Evolutionary conservation across 2,797 vertebrate genomes (phyloP).

Genomic region (Poeciliopsis gracilis): DNA sequence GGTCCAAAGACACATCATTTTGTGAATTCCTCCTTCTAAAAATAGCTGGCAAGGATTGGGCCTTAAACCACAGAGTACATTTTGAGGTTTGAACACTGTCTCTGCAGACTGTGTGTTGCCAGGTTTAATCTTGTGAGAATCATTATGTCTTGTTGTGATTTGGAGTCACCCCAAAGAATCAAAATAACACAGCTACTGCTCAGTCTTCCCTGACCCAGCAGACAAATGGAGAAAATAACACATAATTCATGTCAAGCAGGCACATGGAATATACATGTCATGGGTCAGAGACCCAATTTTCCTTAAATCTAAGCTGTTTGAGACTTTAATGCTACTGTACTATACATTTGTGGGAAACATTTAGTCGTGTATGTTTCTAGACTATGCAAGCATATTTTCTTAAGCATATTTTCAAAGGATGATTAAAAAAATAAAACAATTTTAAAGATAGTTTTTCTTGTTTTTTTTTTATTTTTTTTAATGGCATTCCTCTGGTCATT

Average conservation of each 20-base stretch:
- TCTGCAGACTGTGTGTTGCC: slow-evolving; percentile 64
- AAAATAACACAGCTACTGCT: slow-evolving; percentile 49
- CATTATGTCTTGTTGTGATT: slow-evolving; percentile 50
- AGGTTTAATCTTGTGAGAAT: slow-evolving; percentile 61
- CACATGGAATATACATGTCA: slow-evolving; percentile 20
- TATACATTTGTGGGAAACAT: neutral
- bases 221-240: slow-evolving; percentile 55
- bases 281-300: neutral
- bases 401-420: neutral
- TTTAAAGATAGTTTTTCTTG: neutral
- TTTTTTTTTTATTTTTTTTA: no score
- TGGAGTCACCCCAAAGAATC: slow-evolving; percentile 51
- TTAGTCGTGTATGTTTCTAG: neutral
- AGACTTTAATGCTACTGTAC: neutral
- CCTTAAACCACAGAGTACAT: slow-evolving; percentile 76
- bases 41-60: slow-evolving; percentile 69
- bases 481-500: neutral
- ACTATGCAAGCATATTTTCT: neutral
- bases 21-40: slow-evolving; percentile 76
- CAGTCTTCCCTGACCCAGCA: slow-evolving; percentile 32
- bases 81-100: slow-evolving; percentile 73
- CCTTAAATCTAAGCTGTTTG: neutral
- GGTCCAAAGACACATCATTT: slow-evolving; percentile 74
- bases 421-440: neutral
- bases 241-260: slow-evolving; percentile 33